phyloP scores from a whole-genome alignment of 2,113 vertebrate species.

The Pleuronectes platessa region DNA sequence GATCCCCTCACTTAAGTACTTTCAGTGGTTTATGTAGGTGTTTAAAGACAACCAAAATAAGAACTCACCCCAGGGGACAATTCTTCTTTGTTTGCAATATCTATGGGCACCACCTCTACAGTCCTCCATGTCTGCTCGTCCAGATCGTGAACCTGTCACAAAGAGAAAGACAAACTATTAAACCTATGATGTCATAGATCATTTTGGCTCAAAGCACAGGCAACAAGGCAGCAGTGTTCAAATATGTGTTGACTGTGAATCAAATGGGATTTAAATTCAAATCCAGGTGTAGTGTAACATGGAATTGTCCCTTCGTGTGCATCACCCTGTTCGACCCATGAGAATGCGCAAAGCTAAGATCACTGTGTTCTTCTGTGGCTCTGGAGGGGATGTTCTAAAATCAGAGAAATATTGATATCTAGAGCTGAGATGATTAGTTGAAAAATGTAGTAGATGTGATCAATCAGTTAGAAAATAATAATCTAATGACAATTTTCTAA shows the following conservation, averaged over 20 bases:
- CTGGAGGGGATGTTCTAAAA: not conserved
- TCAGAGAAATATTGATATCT: not conserved
- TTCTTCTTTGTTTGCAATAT: constrained; percentile 93
- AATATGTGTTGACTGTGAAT: not conserved
- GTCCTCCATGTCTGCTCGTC: constrained; percentile 93
- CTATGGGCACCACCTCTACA: constrained; percentile 93
- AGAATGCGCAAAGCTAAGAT: too few relatives aligned
- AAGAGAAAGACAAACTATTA: not conserved
- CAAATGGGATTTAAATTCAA: constrained; percentile 30
- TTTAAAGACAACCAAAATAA: not conserved
- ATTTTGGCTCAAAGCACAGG: not conserved
- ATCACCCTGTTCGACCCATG: too few relatives aligned
- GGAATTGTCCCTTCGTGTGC: not conserved
- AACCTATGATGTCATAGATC: not conserved
- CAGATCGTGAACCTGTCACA: constrained; percentile 90
- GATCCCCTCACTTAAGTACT: not conserved
- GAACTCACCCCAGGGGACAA: constrained; percentile 89
- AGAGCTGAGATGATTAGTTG: not conserved
- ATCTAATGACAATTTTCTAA: not conserved
- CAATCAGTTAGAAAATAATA: not conserved
- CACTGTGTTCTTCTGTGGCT: not conserved
- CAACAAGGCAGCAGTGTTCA: not conserved
- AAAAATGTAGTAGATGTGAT: not conserved
- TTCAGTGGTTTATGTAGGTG: not conserved
- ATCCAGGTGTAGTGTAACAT: not conserved